Evolutionary conservation across 2,888 invertebrate species (phyloP).

Genomic region (Phlogophora meticulosa): DNA sequence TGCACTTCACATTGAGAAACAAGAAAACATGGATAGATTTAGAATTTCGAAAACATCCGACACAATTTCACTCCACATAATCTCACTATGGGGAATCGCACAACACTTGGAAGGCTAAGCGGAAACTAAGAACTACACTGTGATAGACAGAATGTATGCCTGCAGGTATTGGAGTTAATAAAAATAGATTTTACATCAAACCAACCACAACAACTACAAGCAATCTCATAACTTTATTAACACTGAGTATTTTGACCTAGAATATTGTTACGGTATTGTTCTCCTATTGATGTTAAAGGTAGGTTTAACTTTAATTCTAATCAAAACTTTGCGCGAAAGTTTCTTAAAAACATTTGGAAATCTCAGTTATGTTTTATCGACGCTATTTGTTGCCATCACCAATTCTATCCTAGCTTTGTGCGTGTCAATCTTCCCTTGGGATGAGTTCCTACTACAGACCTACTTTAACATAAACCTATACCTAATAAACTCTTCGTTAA

Average conservation of each 20-base stretch:
- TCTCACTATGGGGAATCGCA: slow-evolving; percentile 50
- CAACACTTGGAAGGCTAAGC: slow-evolving; percentile 56
- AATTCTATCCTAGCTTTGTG: not conserved
- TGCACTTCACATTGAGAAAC: slow-evolving; percentile 63
- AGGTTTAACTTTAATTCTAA: slow-evolving; percentile 26
- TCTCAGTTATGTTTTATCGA: not conserved
- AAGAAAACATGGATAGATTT: slow-evolving; percentile 43
- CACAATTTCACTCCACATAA: slow-evolving; percentile 58
- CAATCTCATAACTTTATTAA: slow-evolving; percentile 42
- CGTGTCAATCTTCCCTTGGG: slow-evolving; percentile 14
- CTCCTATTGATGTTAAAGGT: slow-evolving; percentile 1
- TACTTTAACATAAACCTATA: slow-evolving; percentile 1
- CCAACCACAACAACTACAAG: slow-evolving; percentile 58
- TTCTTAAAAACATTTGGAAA: not conserved
- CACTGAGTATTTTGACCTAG: slow-evolving; percentile 28
- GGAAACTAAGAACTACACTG: slow-evolving; percentile 49
- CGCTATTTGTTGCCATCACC: slow-evolving; percentile 27
- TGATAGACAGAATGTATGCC: slow-evolving; percentile 5
- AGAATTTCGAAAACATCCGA: slow-evolving; percentile 20
- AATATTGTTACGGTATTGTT: not conserved
- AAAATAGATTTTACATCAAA: slow-evolving; percentile 50
- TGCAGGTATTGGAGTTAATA: slow-evolving; percentile 30
- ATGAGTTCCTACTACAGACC: not conserved
- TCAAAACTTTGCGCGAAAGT: not conserved
- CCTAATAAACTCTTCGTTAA: not conserved